Evolutionary conservation across 2,888 invertebrate species (phyloP).

Genomic region (Spilarctia lutea): DNA sequence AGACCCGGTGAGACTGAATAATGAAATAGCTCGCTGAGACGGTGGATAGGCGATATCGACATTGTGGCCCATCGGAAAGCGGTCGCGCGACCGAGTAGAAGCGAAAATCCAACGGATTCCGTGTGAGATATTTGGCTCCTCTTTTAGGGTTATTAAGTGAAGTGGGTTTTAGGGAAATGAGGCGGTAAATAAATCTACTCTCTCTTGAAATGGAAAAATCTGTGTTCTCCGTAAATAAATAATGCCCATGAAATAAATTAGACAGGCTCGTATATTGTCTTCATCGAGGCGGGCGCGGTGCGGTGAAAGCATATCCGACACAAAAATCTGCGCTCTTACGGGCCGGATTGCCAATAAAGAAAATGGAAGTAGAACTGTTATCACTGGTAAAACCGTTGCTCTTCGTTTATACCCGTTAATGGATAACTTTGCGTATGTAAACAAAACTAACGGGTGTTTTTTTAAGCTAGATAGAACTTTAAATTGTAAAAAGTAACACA

Average conservation of each 20-base stretch:
- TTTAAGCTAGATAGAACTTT: no score
- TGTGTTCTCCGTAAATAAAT: constrained; percentile 76
- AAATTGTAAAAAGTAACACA: no score
- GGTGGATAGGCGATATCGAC: constrained; percentile 73
- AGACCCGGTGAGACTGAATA: constrained; percentile 78
- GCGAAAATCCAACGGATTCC: constrained; percentile 81
- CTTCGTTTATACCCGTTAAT: constrained; percentile 51
- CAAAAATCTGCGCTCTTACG: constrained; percentile 70
- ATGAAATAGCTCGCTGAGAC: constrained; percentile 82
- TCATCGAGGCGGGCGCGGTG: constrained; percentile 60
- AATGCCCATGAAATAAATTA: constrained; percentile 77
- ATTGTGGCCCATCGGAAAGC: constrained; percentile 67
- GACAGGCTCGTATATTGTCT: constrained; percentile 76
- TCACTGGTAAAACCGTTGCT: constrained; percentile 64
- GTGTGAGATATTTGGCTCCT: constrained; percentile 80
- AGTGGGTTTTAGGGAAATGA: constrained; percentile 85
- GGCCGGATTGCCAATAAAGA: constrained; percentile 76
- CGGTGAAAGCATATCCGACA: constrained; percentile 54
- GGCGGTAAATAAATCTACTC: constrained; percentile 75
- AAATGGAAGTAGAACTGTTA: constrained; percentile 72
- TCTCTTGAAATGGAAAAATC: constrained; percentile 69
- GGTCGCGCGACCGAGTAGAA: constrained; percentile 64
- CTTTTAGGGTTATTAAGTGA: constrained; percentile 84
- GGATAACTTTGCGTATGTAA: constrained; percentile 38
- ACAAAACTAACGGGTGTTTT: constrained; percentile 48